A percentile compares a stretch with the other conserved stretches of the same genome.
phyloP scores from a whole-genome alignment of 2,888 invertebrate genomes.

The Lasioglossum oenotherae region DNA sequence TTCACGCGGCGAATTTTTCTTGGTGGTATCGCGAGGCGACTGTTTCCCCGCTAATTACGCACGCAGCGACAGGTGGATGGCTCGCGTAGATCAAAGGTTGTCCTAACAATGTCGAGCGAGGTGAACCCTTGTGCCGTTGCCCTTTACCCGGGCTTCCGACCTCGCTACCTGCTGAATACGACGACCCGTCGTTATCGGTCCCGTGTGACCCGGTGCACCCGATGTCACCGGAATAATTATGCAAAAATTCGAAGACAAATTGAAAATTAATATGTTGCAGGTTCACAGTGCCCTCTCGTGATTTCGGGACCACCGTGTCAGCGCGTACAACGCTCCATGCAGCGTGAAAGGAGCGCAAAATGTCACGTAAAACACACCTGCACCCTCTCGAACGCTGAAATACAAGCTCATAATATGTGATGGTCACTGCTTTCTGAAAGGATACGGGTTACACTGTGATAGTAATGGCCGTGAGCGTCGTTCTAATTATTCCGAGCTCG shows the following conservation, averaged over 20 bases:
- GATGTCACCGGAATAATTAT: not conserved
- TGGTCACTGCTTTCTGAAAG: not conserved
- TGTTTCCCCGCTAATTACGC: constrained; percentile 59
- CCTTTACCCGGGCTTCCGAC: constrained; percentile 66
- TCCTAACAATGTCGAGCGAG: constrained; percentile 61
- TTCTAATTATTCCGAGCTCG: not conserved
- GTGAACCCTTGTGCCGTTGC: constrained; percentile 44
- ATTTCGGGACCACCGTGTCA: not conserved
- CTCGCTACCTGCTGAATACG: constrained; percentile 20
- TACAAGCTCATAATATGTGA: not conserved
- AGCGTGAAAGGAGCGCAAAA: not conserved
- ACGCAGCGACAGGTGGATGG: constrained; percentile 44
- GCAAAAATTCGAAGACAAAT: constrained; percentile 17
- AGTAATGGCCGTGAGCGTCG: not conserved
- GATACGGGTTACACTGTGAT: not conserved
- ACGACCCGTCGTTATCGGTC: constrained; percentile 50
- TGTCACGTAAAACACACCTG: not conserved
- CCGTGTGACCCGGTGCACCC: constrained; percentile 6
- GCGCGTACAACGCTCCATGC: not conserved
- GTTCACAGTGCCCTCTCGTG: not conserved
- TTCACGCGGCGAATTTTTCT: constrained; percentile 46
- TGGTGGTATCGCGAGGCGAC: constrained; percentile 23
- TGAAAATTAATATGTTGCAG: constrained; percentile 25
- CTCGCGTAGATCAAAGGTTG: constrained; percentile 68
- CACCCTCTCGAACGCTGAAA: not conserved